These are phyloP conservation scores for Melanotus villosus DNA, from an alignment of 2,888 invertebrate genomes.

Conservation along the genomic window DNA sequence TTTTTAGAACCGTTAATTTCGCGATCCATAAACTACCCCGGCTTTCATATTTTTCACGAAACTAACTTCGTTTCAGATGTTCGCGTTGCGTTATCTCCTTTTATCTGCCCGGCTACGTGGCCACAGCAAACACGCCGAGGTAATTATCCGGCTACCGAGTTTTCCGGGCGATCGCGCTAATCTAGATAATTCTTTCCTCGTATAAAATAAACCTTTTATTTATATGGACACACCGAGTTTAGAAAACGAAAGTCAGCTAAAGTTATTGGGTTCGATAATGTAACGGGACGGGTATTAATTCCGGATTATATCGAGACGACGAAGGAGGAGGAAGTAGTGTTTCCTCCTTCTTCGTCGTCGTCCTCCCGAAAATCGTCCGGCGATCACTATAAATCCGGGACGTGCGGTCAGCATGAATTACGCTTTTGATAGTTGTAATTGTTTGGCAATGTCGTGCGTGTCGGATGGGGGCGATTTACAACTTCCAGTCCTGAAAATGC, in stretches of 20 bases:
- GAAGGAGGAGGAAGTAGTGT: slow-evolving; percentile 14
- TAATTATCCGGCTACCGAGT: slow-evolving; percentile 52
- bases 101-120: slow-evolving; percentile 45
- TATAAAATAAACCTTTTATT: slow-evolving; percentile 50
- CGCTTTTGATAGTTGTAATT: slow-evolving; percentile 64
- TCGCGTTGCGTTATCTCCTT: slow-evolving; percentile 42
- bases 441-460: slow-evolving; percentile 62
- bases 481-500: slow-evolving; percentile 49
- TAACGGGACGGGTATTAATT: slow-evolving; percentile 56
- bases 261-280: slow-evolving; percentile 42
- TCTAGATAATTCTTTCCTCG: slow-evolving; percentile 54
- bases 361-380: too few relatives aligned
- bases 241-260: slow-evolving; percentile 49
- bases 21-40: slow-evolving; percentile 52
- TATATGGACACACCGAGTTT: slow-evolving; percentile 47
- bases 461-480: slow-evolving; percentile 57
- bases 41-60: slow-evolving; percentile 47
- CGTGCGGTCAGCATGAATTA: slow-evolving; percentile 64
- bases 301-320: slow-evolving; percentile 54
- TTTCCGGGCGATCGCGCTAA: slow-evolving; percentile 54
- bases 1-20: slow-evolving; percentile 54
- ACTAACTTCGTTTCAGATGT: slow-evolving; percentile 47
- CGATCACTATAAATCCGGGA: slow-evolving; percentile 59
- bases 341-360: too few relatives aligned
- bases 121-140: slow-evolving; percentile 40